Evolutionary conservation across 2,797 vertebrate genomes (phyloP).

Genomic region (Mus minutoides): DNA sequence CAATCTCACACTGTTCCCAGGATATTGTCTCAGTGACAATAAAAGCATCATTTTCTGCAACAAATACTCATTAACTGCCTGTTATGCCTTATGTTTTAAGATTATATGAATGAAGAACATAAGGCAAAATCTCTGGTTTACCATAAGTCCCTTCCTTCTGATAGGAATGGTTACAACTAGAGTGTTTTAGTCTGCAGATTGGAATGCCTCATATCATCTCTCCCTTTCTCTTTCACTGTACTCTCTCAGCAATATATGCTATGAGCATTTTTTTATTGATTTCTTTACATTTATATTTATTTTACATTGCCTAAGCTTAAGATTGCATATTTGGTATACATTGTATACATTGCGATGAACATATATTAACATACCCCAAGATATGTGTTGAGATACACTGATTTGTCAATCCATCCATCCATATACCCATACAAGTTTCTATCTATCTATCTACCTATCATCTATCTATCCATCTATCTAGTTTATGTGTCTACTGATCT

Average conservation of each 20-base stretch:
- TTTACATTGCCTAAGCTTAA: background rate
- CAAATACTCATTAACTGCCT: background rate
- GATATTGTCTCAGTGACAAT: background rate
- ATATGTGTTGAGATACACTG: background rate
- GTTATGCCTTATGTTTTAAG: background rate
- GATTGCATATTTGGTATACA: background rate
- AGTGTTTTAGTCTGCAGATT: background rate
- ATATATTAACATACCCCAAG: background rate
- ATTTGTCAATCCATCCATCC: background rate
- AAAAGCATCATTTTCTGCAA: background rate
- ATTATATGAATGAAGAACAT: background rate
- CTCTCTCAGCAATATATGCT: background rate
- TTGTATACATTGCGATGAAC: background rate
- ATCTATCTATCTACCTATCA: background rate
- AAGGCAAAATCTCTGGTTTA: background rate
- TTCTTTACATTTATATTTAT: background rate
- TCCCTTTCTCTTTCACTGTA: background rate
- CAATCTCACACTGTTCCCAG: background rate
- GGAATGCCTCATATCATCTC: background rate
- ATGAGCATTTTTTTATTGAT: background rate
- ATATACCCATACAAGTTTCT: background rate
- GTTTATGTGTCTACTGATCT: background rate
- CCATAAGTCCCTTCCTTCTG: background rate
- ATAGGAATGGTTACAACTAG: background rate
- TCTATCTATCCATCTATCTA: background rate